Evolutionary conservation across 2,888 invertebrate species (phyloP), one percentile per base, ranked within the genome.

Genomic region (Orthosia gothica): DNA sequence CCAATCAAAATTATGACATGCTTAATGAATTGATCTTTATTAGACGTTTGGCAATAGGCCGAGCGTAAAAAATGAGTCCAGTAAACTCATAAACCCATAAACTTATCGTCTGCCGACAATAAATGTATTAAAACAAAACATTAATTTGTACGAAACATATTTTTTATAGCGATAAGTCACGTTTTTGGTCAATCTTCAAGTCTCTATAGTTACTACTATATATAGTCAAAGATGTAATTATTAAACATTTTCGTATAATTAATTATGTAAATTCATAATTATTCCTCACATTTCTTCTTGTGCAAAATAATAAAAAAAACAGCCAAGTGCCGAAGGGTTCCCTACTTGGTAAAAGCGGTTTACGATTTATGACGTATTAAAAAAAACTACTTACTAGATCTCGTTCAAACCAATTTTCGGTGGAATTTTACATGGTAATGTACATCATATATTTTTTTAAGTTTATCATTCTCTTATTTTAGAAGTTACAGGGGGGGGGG

Each of bases 31-130:
- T 66, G 16, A 70, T 69, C 50, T 71, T 66, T 67, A 70, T 69
- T 32, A 66, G 49, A 54, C 20, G 16, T 70, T 75, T 74, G 81
- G 78, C 83, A 77, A 54, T 57, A 74, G 49, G 67, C 67, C 81
- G 58, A 57, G 54, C 12, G 18, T 26, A n/a, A 63, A 59, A 61
- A 73, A 74, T 55, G 13, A 71, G 69, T 52, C 65, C 57, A 72
- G 26, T 74, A 73, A 77, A 63, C 62, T 61, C 57, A 57, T 78
- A 75, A 77, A 77, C 49, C 64, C 52, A 83, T 62, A 54, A 67
- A 26, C 12, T 67, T 72, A 59, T 59, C 45, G 45, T 68, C 40
- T 64, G 18, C 11, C 49, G 45, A 68, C 47, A 70, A 12, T 81
- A 59, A 68, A 72, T 11, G 15, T 66, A 47, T 69, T 71, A 55